phyloP scores from a whole-genome alignment of 2,797 vertebrate species.

The Paramormyrops hopkinsi region DNA sequence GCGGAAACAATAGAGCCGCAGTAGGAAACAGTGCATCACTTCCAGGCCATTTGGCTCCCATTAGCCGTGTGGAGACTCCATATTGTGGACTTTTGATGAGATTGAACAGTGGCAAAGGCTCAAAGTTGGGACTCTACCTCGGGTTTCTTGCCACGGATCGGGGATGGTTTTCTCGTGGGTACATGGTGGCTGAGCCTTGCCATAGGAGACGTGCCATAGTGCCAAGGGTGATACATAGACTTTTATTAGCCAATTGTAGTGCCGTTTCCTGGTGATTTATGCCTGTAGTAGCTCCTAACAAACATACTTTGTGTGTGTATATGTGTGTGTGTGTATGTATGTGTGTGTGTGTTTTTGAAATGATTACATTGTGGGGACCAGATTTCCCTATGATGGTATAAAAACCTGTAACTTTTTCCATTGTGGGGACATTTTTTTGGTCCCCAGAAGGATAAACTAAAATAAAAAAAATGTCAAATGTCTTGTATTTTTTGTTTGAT shows the following conservation, averaged over 20 bases:
- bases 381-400: not conserved
- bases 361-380: not conserved
- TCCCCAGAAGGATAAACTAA: no score
- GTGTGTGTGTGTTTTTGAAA: not conserved
- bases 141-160: not conserved
- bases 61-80: conserved; percentile 21
- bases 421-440: no score
- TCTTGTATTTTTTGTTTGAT: not conserved
- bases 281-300: not conserved
- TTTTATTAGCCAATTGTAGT: not conserved
- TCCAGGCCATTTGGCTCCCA: not conserved
- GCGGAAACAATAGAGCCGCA: conserved; percentile 46
- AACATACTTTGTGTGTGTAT: not conserved
- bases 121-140: not conserved
- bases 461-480: not conserved
- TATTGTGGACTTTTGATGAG: conserved; percentile 10
- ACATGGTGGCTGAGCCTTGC: not conserved
- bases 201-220: not conserved
- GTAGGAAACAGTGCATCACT: conserved; percentile 43
- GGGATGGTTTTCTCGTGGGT: not conserved
- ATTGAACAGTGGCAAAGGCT: not conserved
- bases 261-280: not conserved
- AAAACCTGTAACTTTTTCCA: not conserved
- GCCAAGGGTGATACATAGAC: not conserved
- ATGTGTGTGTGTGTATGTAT: not conserved